These are phyloP conservation scores for Rhinoraja longicauda DNA, from an alignment of 2,797 vertebrate species.

Conservation along the genomic window DNA sequence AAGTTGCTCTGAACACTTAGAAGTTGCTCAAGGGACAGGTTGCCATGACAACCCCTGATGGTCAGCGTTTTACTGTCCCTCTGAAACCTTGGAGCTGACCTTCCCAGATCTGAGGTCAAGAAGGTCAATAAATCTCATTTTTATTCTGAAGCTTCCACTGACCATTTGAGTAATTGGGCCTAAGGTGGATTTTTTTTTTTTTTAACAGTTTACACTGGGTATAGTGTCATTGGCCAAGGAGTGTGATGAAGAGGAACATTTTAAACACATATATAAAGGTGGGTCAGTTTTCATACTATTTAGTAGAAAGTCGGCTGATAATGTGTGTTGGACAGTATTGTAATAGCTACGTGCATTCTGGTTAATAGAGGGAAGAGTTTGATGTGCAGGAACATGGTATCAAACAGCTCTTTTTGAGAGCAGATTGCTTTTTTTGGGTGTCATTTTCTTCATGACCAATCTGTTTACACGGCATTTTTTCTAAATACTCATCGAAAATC, in stretches of 20 bases:
- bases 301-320: not conserved
- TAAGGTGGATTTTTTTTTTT: slow-evolving; percentile 13
- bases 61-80: slow-evolving; percentile 56
- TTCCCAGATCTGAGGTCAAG: slow-evolving; percentile 50
- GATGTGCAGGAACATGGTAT: not conserved
- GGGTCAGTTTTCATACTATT: slow-evolving; percentile 23
- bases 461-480: not conserved
- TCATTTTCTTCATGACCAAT: not conserved
- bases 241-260: slow-evolving; percentile 14
- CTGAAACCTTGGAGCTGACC: slow-evolving; percentile 49
- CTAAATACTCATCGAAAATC: not conserved
- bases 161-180: slow-evolving; percentile 41
- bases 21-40: slow-evolving; percentile 43
- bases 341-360: not conserved
- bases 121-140: slow-evolving; percentile 56
- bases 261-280: not conserved
- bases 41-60: slow-evolving; percentile 54
- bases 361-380: not conserved
- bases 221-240: slow-evolving; percentile 20
- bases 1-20: slow-evolving; percentile 22
- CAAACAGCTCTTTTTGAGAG: not conserved
- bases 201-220: not conserved
- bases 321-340: not conserved
- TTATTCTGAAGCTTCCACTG: slow-evolving; percentile 51
- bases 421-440: not conserved